Evolutionary conservation across 2,113 vertebrate species (phyloP).

Genomic region (Hystrix cristata): DNA sequence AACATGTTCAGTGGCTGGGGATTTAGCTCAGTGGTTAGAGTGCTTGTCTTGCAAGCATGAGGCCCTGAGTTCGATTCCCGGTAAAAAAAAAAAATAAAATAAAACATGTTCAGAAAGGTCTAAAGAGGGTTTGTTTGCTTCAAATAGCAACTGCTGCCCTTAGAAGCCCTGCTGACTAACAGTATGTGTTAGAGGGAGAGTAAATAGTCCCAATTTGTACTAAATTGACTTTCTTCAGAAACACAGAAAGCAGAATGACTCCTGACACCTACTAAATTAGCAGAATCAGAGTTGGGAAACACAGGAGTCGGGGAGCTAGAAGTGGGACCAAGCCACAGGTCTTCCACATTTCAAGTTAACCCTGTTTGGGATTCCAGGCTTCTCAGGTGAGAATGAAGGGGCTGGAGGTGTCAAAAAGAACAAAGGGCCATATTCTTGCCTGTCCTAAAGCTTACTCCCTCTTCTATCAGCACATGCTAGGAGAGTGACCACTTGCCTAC

Average conservation of each 20-base stretch:
- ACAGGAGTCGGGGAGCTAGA: not conserved
- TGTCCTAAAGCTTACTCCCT: not conserved
- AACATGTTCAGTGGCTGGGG: slow-evolving; percentile 21
- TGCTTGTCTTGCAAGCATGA: too few species aligned
- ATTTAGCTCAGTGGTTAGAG: too few species aligned
- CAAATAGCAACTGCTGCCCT: slow-evolving; percentile 65
- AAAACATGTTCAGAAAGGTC: slow-evolving; percentile 63
- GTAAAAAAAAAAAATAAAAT: not conserved
- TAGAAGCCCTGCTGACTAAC: slow-evolving; percentile 67
- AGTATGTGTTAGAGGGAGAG: slow-evolving; percentile 69
- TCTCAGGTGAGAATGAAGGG: not conserved
- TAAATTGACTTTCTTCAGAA: slow-evolving; percentile 79
- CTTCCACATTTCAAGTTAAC: not conserved
- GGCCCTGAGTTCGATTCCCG: too few species aligned
- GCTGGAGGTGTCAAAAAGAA: not conserved
- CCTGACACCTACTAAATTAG: slow-evolving; percentile 68
- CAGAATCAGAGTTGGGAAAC: slow-evolving; percentile 51
- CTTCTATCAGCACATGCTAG: not conserved
- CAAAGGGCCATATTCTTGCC: not conserved
- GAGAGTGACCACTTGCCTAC: not conserved
- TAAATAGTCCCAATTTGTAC: slow-evolving; percentile 80
- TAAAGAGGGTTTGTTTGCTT: slow-evolving; percentile 69
- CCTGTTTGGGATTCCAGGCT: not conserved
- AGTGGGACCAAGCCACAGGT: not conserved
- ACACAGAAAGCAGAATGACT: slow-evolving; percentile 66